Conservation (phyloP, 2,113 vertebrate genomes). For the Clarias macrocephalus region DNA sequence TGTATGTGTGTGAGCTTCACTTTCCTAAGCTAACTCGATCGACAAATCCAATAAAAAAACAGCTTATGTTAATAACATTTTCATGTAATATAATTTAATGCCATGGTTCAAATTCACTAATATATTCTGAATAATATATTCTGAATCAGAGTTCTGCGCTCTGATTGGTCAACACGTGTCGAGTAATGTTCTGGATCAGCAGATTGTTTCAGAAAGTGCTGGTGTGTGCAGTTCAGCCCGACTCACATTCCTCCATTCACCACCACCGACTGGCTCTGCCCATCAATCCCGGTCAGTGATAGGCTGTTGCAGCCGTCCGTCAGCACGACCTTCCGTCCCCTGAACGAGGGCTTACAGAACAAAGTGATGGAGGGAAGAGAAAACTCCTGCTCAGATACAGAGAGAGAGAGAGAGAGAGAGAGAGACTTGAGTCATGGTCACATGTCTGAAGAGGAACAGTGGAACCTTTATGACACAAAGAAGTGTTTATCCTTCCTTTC, state of each 20-base stretch:
- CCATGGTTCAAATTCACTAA: neutral
- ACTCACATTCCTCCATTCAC: conserved; percentile 90
- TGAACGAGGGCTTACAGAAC: conserved; percentile 82
- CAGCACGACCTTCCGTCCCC: conserved; percentile 82
- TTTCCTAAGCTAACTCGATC: neutral
- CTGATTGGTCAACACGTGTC: neutral
- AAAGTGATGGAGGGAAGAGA: conserved; percentile 85
- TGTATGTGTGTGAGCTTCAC: too few relatives aligned
- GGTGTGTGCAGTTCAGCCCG: neutral
- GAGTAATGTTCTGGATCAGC: neutral
- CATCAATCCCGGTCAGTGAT: conserved; percentile 75
- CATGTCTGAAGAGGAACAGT: neutral
- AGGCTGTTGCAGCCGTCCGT: conserved; percentile 76
- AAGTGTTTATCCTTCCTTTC: conserved; percentile 13
- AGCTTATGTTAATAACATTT: neutral
- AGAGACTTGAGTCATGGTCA: conserved; percentile 12
- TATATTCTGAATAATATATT: neutral
- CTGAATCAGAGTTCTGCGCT: neutral
- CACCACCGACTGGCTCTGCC: conserved; percentile 81
- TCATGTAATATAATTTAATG: too few relatives aligned
- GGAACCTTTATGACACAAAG: neutral
- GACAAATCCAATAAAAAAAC: neutral
- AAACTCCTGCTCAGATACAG: conserved; percentile 76
- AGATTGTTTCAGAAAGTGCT: neutral
- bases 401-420: neutral